These are phyloP conservation scores for Numida meleagris DNA, from an alignment of 2,113 vertebrate genomes.

Conservation along the genomic window DNA sequence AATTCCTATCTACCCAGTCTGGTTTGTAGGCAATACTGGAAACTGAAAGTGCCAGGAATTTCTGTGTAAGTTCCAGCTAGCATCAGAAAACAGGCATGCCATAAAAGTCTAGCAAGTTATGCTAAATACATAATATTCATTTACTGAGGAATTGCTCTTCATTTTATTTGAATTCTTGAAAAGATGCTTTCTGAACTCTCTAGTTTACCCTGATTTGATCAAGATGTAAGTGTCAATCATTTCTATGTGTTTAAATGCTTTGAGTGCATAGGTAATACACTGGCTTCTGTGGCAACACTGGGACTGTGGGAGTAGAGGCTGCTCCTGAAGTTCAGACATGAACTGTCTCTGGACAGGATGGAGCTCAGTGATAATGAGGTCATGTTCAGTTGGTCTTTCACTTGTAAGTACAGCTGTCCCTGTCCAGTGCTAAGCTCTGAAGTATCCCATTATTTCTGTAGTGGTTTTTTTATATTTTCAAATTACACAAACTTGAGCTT, in stretches of 20 bases:
- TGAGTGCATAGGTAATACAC: background rate
- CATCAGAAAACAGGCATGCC: background rate
- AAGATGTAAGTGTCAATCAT: background rate
- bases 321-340: background rate
- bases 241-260: background rate
- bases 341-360: background rate
- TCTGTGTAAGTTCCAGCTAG: background rate
- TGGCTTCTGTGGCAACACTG: background rate
- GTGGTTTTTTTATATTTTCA: background rate
- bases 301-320: no score
- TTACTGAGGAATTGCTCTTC: background rate
- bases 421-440: background rate
- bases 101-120: background rate
- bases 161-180: conserved; percentile 5
- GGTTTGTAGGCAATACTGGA: background rate
- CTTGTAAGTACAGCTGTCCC: background rate
- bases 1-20: background rate
- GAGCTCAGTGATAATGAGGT: background rate
- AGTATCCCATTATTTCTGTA: background rate
- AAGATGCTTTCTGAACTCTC: background rate
- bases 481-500: background rate
- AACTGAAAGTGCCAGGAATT: background rate
- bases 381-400: background rate
- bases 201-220: background rate
- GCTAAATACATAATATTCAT: background rate